Evolutionary conservation across 1,140 invertebrate species (phyloP), one percentile per base, ranked within the genome.

Genomic region (Hestina assimilis): DNA sequence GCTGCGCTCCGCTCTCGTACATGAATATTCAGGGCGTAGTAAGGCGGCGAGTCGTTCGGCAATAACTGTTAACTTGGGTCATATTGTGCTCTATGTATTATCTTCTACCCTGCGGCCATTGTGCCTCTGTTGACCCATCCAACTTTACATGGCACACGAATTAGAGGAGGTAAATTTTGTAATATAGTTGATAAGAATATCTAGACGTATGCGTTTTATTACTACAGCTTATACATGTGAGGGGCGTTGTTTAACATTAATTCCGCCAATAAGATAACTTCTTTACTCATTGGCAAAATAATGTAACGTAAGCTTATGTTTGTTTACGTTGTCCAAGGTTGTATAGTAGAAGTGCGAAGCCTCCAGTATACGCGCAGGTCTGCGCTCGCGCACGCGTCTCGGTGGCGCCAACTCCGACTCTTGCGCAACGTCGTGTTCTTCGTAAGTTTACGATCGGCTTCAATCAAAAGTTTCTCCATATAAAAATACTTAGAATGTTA

Each of bases 281-380:
- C 20, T 29, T 19, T 28, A 23, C 45, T 59, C 50, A 61, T 69
- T 61, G 68, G 61, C 69, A 66, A 59, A 66, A 68, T 72, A 81
- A 72, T 72, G 73, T 78, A 75, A 73, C 74, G 71, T 77, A 73
- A 74, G 60, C 55, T 63, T 48, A 79, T 66, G 73, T 84, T 83
- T 85, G 81, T 84, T 87, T 87, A 87, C 74, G 72, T 82, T 76
- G 72, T 75, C 74, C 75, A 81, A 87, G 84, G 82, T 83, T 85
- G 80, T 74, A 85, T 79, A 70, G n/a, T n/a, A n/a, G 79, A 85
- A 81, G 84, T 85, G 82, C 82, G 79, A 87, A 76, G 82, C 70
- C 72, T 59, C 75, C 84, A 87, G 84, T 87, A 71, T 75, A 76
- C 72, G 77, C 75, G 81, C 66, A 78, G 75, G 79, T 69, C 78